Percentiles rank a stretch among this genome's conserved stretches.
Evolutionary conservation across 1,140 invertebrate species (phyloP).

Genomic region (Brachystomella parvula): DNA sequence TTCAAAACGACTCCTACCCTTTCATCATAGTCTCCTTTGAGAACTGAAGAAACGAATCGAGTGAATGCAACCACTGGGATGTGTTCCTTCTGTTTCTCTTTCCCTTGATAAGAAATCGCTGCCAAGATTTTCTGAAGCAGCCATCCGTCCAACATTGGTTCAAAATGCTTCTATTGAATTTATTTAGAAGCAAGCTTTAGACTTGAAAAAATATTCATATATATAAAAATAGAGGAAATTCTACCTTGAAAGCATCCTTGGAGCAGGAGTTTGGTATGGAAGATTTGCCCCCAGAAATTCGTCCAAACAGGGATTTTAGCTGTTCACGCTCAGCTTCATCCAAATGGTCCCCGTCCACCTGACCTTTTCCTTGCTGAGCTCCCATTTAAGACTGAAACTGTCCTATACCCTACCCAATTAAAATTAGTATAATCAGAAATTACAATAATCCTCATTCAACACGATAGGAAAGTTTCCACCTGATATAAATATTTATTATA

Average conservation of each 20-base stretch:
- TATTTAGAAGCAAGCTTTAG: background rate
- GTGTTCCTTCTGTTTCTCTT: constrained; percentile 20
- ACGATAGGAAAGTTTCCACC: too few relatives aligned
- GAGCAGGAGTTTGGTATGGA: constrained; percentile 7
- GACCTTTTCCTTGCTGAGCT: constrained; percentile 27
- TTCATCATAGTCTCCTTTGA: constrained; percentile 29
- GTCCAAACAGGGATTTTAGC: constrained; percentile 24
- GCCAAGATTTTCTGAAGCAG: constrained; percentile 19
- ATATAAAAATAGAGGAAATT: constrained; percentile 17
- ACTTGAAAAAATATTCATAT: background rate
- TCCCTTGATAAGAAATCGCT: constrained; percentile 19
- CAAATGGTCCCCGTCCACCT: constrained; percentile 15
- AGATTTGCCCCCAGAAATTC: too few relatives aligned
- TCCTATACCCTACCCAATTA: too few relatives aligned
- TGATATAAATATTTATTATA: too few relatives aligned
- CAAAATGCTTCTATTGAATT: constrained; percentile 23
- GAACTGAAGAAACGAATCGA: constrained; percentile 22
- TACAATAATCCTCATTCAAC: too few relatives aligned
- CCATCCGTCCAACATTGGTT: constrained; percentile 33
- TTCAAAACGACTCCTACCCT: constrained; percentile 28
- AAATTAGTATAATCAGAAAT: too few relatives aligned
- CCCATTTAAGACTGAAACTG: constrained; percentile 19
- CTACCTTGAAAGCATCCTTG: constrained; percentile 18
- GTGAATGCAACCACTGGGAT: constrained; percentile 23
- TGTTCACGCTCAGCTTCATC: constrained; percentile 20